These are phyloP conservation scores for Pristionchus maxplancki DNA, from an alignment of 2,888 invertebrate genomes.

Conservation along the genomic window DNA sequence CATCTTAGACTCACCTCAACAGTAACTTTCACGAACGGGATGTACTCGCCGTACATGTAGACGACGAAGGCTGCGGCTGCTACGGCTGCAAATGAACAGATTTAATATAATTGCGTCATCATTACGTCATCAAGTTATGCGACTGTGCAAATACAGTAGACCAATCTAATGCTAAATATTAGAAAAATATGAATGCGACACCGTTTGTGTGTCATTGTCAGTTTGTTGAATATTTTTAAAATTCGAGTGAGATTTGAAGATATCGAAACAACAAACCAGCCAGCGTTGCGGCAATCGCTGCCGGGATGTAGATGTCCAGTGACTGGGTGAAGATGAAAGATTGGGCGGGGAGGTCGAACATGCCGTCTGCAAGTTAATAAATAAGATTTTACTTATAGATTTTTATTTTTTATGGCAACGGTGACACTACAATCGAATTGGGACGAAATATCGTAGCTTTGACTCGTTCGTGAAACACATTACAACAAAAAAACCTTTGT, in stretches of 20 bases:
- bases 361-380: slow-evolving; percentile 14
- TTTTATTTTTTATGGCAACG: not conserved
- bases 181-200: too few relatives aligned
- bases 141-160: not conserved
- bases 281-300: slow-evolving; percentile 8
- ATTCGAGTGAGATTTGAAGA: not conserved
- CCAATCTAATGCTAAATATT: too few relatives aligned
- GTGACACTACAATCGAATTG: not conserved
- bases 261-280: not conserved
- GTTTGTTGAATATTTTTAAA: too few relatives aligned
- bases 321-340: slow-evolving; percentile 51
- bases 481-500: too few relatives aligned
- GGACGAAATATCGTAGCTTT: too few relatives aligned
- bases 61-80: slow-evolving; percentile 8
- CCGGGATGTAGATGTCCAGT: slow-evolving; percentile 49
- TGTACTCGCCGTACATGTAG: slow-evolving; percentile 15
- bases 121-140: too few relatives aligned
- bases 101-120: not conserved
- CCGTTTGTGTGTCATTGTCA: too few relatives aligned
- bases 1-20: slow-evolving; percentile 13
- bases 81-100: not conserved
- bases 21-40: slow-evolving; percentile 19
- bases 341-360: slow-evolving; percentile 43
- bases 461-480: not conserved
- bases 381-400: not conserved